A percentile compares a stretch with the other conserved stretches of the same genome.
These are phyloP conservation scores for Atherinomorus stipes DNA, from an alignment of 2,113 vertebrate species.

Conservation along the genomic window DNA sequence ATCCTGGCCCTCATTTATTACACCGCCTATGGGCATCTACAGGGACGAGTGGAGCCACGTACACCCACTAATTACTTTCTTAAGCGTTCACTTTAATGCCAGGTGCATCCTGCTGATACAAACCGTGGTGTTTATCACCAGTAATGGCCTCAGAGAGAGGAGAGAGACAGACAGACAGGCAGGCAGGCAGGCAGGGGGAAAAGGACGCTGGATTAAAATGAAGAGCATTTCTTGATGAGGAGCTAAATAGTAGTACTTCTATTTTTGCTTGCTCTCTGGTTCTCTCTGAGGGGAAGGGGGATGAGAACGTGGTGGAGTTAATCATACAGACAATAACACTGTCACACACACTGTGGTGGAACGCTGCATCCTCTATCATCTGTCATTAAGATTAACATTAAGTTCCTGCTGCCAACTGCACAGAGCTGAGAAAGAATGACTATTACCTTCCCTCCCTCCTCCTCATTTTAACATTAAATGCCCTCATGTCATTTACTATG, in stretches of 20 bases:
- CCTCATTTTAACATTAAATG: constrained; percentile 50
- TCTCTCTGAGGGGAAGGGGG: constrained; percentile 50
- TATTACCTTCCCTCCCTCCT: constrained; percentile 18
- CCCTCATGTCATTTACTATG: constrained; percentile 51
- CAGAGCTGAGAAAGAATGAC: constrained; percentile 26
- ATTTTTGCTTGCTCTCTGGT: constrained; percentile 52
- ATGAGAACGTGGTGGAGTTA: constrained; percentile 59
- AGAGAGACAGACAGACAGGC: neutral
- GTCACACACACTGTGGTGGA: constrained; percentile 60
- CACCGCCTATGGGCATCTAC: constrained; percentile 71
- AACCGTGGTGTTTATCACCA: constrained; percentile 77
- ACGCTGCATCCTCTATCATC: constrained; percentile 63
- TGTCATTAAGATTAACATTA: constrained; percentile 78
- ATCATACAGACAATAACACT: constrained; percentile 74
- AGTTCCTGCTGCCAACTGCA: constrained; percentile 48
- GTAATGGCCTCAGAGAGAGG: constrained; percentile 72
- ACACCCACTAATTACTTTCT: constrained; percentile 80
- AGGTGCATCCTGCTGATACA: constrained; percentile 82
- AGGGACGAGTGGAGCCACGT: constrained; percentile 63
- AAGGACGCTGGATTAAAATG: constrained; percentile 22
- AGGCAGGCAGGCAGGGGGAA: constrained; percentile 1
- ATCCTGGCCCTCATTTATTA: constrained; percentile 70
- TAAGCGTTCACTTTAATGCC: constrained; percentile 77
- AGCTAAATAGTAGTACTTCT: constrained; percentile 57
- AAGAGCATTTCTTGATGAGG: constrained; percentile 63